Percentiles rank a stretch among this genome's conserved stretches.
phyloP scores from a whole-genome alignment of 2,113 vertebrate species.

The Vidua macroura region DNA sequence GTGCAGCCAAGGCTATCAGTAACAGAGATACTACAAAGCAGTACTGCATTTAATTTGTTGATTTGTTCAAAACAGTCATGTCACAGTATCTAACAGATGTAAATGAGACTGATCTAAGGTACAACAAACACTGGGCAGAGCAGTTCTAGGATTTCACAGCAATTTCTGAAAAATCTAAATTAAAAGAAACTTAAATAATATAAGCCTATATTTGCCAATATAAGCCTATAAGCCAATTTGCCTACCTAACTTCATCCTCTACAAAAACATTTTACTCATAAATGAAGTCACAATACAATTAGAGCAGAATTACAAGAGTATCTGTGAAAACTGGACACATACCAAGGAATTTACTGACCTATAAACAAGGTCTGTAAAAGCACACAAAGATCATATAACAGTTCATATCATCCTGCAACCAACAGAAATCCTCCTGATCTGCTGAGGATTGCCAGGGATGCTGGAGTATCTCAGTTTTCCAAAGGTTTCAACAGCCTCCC shows the following conservation, averaged over 20 bases:
- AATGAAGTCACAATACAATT: background rate
- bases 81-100: background rate
- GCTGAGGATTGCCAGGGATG: background rate
- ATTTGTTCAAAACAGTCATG: background rate
- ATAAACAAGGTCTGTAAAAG: background rate
- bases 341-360: background rate
- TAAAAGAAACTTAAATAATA: background rate
- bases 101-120: background rate
- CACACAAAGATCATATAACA: background rate
- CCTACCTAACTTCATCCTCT: background rate
- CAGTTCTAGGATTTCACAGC: background rate
- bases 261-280: background rate
- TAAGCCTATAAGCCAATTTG: background rate
- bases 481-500: background rate
- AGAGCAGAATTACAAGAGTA: background rate
- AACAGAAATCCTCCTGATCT: background rate
- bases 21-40: background rate
- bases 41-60: background rate
- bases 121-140: background rate
- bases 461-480: background rate
- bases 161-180: background rate
- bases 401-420: background rate
- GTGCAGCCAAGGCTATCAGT: background rate
- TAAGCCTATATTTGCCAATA: background rate
- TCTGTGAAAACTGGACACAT: background rate